These are phyloP conservation scores for Colistium nudipinnis DNA, from an alignment of 2,113 vertebrate species.

Conservation along the genomic window DNA sequence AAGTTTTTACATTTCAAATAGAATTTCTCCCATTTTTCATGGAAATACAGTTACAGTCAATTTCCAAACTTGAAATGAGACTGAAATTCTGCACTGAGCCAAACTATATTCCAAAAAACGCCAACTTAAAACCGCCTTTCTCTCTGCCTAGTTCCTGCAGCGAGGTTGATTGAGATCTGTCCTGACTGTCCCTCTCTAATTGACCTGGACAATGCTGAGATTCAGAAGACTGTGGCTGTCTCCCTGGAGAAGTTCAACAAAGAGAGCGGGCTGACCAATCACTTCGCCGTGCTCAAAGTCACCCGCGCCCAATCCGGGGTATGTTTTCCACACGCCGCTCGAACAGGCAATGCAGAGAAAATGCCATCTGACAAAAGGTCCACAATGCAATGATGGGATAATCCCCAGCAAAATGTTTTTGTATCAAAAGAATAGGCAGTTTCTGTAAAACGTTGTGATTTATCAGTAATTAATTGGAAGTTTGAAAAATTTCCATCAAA, in stretches of 20 bases:
- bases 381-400: too few relatives aligned
- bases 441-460: too few relatives aligned
- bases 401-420: too few relatives aligned
- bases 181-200: slow-evolving; percentile 64
- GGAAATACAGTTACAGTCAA: too few relatives aligned
- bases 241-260: slow-evolving; percentile 78
- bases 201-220: neutral
- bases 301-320: slow-evolving; percentile 57
- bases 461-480: too few relatives aligned
- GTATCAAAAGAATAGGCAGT: too few relatives aligned
- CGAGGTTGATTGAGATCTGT: neutral
- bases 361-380: too few relatives aligned
- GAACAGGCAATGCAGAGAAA: too few relatives aligned
- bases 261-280: slow-evolving; percentile 61
- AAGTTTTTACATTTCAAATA: neutral
- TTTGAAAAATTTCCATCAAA: too few relatives aligned
- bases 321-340: slow-evolving; percentile 17
- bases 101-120: too few relatives aligned
- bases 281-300: slow-evolving; percentile 68
- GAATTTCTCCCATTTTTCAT: too few relatives aligned
- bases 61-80: too few relatives aligned
- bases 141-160: slow-evolving; percentile 58
- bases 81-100: neutral
- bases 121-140: neutral
- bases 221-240: slow-evolving; percentile 39